Base-by-base conservation (phyloP, 2,113 vertebrate genomes). In the Natator depressus region DNA sequence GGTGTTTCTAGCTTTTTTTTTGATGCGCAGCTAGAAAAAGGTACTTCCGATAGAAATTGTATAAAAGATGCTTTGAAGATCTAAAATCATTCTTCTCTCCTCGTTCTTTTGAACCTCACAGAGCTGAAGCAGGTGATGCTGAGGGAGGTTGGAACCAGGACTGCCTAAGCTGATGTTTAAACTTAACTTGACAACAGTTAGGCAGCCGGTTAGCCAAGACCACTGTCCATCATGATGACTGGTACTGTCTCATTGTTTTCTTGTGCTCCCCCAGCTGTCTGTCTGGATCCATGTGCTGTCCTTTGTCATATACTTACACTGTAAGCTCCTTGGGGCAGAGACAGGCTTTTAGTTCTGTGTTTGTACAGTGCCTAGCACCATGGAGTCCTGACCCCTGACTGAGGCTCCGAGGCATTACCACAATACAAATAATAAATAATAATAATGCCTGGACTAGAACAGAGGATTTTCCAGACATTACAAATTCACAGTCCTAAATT, bases 251-350 rank as follows among this genome's bases (percentile, higher is more conserved):
- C 69, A 29, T 35, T 24, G 42, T 38, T 89, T 72, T 75, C 31
- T 35, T 20, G 2, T 1, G 5, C 82, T 6, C 38, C 35, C 19
- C 14, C 9, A 4, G 11, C 20, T 80, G 62, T 9, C 38, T 87
- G 46, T 55, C 47, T 22, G 4, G 8, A 49, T 0, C 0, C 5
- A 0, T 42, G 13, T 20, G 50, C 5, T 85, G 10, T 5, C 46
- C 83, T 88, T 51, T 59, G 53, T 47, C 20, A 82, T 17, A 47
- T 82, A 24, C 31, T 76, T 27, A 49, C 50, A 29, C 22, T 42
- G 38, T 75, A 75, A 10, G 24, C 38, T 76, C 72, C 24, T 46
- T 46, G 72, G 10, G 42, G 17, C 65, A 69, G 35, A 69, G 42
- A 46, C 42, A 7, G 24, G 17, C 38, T 46, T 46, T 76, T 12